Evolutionary conservation across 64 coral and sea anemone genomes (phyloP).

Genomic region (Dendrophyllia cribrosa): DNA sequence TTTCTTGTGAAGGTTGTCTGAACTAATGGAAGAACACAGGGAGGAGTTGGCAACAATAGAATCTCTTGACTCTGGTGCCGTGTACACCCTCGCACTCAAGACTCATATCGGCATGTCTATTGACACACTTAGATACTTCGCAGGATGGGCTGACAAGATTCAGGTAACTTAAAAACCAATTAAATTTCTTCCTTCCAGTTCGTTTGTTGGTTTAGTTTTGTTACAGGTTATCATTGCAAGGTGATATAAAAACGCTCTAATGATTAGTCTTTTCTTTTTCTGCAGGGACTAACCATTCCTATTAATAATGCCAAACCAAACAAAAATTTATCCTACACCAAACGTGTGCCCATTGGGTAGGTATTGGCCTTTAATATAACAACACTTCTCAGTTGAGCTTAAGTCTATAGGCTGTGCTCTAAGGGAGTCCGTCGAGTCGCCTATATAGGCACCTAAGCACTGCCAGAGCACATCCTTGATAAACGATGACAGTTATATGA

Average conservation of each 20-base stretch:
- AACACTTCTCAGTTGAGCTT: not conserved
- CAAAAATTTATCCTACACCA: slow-evolving; percentile 93
- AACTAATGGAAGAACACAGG: slow-evolving; percentile 94
- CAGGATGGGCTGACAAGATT: slow-evolving; percentile 99
- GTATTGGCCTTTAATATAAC: not conserved
- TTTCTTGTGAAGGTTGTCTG: slow-evolving; percentile 72
- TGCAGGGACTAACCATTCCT: slow-evolving; percentile 88
- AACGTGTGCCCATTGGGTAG: slow-evolving; percentile 94
- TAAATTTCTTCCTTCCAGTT: not conserved
- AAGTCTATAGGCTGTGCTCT: too few relatives aligned
- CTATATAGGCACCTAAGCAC: too few relatives aligned
- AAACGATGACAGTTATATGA: too few relatives aligned
- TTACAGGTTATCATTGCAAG: too few relatives aligned
- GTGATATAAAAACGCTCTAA: too few relatives aligned
- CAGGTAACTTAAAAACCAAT: slow-evolving; percentile 60
- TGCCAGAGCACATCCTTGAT: too few relatives aligned
- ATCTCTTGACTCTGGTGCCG: slow-evolving; percentile 95
- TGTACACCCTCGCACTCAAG: slow-evolving; percentile 96
- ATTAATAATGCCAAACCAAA: slow-evolving; percentile 97
- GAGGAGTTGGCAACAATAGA: slow-evolving; percentile 97
- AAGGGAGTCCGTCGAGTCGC: too few relatives aligned
- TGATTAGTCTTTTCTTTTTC: not conserved
- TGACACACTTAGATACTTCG: slow-evolving; percentile 95
- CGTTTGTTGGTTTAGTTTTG: too few relatives aligned
- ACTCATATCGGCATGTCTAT: slow-evolving; percentile 99